Evolutionary conservation across 2,797 vertebrate species (phyloP).

Genomic region (Clamator glandarius): DNA sequence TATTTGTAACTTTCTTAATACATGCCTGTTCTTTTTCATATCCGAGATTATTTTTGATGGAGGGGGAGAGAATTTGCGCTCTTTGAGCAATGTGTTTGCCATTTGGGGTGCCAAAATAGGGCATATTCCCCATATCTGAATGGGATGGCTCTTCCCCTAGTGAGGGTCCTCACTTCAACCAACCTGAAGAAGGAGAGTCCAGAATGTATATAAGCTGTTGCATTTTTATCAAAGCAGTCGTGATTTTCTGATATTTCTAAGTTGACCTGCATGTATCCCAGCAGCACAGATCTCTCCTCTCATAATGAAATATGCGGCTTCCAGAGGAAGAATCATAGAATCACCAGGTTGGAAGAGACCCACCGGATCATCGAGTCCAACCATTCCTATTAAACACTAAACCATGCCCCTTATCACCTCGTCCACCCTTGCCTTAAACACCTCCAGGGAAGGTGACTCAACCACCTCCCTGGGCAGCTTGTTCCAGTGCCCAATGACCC

Average conservation of each 20-base stretch:
- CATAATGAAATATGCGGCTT: not conserved
- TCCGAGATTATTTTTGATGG: not conserved
- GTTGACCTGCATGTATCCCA: fast-evolving
- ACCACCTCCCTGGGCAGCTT: too few relatives aligned
- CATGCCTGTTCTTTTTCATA: not conserved
- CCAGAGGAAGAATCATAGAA: not conserved
- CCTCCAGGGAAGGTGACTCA: too few relatives aligned
- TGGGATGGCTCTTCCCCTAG: not conserved
- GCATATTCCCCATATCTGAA: not conserved
- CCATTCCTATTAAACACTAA: too few relatives aligned
- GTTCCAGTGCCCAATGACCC: too few relatives aligned
- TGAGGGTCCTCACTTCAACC: not conserved
- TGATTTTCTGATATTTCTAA: not conserved
- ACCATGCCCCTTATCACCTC: too few relatives aligned
- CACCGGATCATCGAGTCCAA: too few relatives aligned
- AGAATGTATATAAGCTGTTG: not conserved
- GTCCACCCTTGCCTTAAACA: too few relatives aligned
- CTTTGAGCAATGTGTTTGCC: not conserved
- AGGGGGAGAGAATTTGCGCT: not conserved
- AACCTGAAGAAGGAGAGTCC: not conserved
- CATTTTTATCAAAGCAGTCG: not conserved
- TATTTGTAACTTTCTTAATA: not conserved
- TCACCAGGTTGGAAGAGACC: too few relatives aligned
- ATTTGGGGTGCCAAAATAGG: not conserved
- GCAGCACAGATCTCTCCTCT: not conserved